Conservation (phyloP, 2,888 invertebrate species). For the Lumbricus terrestris region DNA sequence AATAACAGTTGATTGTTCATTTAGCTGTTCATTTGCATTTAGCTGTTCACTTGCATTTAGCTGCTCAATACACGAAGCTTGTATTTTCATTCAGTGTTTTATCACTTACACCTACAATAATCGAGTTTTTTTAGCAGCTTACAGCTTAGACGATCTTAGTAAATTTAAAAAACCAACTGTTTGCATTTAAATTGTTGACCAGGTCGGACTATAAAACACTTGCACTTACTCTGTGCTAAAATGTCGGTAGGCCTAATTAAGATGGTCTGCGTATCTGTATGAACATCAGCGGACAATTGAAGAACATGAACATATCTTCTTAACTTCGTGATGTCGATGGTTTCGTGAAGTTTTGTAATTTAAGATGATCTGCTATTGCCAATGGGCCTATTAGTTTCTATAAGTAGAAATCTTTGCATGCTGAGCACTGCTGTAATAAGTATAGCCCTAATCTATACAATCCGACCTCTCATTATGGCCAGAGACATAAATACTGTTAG, state of each 20-base stretch:
- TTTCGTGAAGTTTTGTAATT: background rate
- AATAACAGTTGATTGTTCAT: too few species aligned
- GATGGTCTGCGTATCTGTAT: background rate
- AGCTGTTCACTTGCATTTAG: too few species aligned
- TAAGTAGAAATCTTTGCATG: background rate
- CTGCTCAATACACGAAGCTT: too few species aligned
- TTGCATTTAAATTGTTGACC: background rate
- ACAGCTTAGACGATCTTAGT: background rate
- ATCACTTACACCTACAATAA: too few species aligned
- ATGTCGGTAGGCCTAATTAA: too few species aligned
- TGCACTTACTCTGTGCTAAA: background rate
- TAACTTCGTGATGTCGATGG: background rate
- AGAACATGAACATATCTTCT: background rate
- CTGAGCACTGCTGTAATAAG: background rate
- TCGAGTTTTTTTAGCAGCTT: too few species aligned
- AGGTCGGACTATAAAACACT: background rate
- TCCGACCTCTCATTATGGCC: background rate
- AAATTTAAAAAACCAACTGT: too few species aligned
- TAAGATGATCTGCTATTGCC: background rate
- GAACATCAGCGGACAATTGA: background rate
- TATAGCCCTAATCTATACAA: background rate
- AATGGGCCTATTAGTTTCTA: background rate
- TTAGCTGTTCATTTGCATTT: too few species aligned
- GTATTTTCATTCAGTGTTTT: too few species aligned
- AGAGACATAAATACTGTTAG: background rate